These are phyloP conservation scores for Megamerina dolium DNA, from an alignment of 2,888 invertebrate genomes.

Conservation along the genomic window DNA sequence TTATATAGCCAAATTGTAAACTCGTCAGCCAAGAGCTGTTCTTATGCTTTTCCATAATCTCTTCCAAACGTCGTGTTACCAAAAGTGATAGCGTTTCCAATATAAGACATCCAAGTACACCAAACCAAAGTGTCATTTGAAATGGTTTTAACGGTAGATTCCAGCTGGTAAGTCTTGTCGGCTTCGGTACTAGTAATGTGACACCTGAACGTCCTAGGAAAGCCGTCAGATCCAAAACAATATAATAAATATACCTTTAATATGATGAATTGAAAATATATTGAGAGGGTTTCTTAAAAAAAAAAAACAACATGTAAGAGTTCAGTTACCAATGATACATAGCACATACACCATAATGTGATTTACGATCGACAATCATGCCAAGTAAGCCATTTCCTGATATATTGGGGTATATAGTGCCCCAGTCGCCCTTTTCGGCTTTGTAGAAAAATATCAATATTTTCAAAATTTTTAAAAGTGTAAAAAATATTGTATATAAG, in stretches of 20 bases:
- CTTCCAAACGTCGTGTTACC: constrained; percentile 25
- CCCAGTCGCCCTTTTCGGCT: constrained; percentile 56
- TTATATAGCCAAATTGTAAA: constrained; percentile 30
- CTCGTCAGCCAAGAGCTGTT: constrained; percentile 24
- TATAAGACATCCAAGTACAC: constrained; percentile 50
- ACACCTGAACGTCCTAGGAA: constrained; percentile 58
- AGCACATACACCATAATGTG: constrained; percentile 50
- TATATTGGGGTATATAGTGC: constrained; percentile 57
- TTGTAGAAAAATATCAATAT: no score
- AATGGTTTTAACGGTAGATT: constrained; percentile 59
- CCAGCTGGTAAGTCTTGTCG: constrained; percentile 58
- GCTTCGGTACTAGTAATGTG: constrained; percentile 62
- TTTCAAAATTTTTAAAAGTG: no score
- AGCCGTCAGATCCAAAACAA: constrained; percentile 57
- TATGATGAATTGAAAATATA: neutral
- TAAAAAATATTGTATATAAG: no score
- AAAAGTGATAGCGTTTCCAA: constrained; percentile 48
- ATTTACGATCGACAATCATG: constrained; percentile 56
- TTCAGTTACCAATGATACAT: constrained; percentile 26
- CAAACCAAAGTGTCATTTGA: constrained; percentile 56
- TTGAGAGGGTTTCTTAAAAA: neutral
- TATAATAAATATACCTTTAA: constrained; percentile 58
- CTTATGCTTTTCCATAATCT: neutral
- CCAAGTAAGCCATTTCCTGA: constrained; percentile 62
- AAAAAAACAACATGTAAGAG: neutral